Conservation (phyloP, 2,888 invertebrate genomes). For the Liopterus haemorrhoidalis region DNA sequence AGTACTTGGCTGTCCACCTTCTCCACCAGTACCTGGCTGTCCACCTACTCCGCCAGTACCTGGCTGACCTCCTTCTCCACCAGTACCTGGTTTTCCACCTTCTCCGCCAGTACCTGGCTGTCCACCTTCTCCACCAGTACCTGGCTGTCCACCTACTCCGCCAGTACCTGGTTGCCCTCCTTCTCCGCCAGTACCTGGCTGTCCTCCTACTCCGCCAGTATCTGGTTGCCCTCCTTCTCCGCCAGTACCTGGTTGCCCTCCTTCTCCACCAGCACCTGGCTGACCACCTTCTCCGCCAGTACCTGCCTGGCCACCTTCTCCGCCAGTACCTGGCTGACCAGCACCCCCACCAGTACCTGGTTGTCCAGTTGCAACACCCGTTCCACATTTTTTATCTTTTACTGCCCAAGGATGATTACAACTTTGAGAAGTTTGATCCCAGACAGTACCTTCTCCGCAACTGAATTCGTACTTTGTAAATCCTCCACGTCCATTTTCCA, state of each 20-base stretch:
- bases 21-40: too few species aligned
- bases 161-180: too few species aligned
- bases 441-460: slow-evolving; percentile 71
- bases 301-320: slow-evolving; percentile 23
- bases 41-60: too few species aligned
- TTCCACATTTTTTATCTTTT: slow-evolving; percentile 42
- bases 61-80: too few species aligned
- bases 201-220: too few species aligned
- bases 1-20: too few species aligned
- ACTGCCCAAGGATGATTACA: slow-evolving; percentile 69
- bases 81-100: too few species aligned
- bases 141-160: too few species aligned
- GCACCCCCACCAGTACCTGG: background rate
- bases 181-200: too few species aligned
- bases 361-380: background rate
- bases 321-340: slow-evolving; percentile 5
- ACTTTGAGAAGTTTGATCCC: slow-evolving; percentile 63
- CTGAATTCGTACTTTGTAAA: slow-evolving; percentile 63
- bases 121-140: too few species aligned
- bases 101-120: too few species aligned
- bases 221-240: too few species aligned
- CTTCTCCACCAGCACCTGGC: slow-evolving; percentile 23
- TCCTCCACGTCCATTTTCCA: slow-evolving; percentile 54
- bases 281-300: slow-evolving; percentile 19
- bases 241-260: slow-evolving; percentile 44